phyloP scores from a whole-genome alignment of 2,888 invertebrate genomes.

The Venustoraphidia nigricollis region DNA sequence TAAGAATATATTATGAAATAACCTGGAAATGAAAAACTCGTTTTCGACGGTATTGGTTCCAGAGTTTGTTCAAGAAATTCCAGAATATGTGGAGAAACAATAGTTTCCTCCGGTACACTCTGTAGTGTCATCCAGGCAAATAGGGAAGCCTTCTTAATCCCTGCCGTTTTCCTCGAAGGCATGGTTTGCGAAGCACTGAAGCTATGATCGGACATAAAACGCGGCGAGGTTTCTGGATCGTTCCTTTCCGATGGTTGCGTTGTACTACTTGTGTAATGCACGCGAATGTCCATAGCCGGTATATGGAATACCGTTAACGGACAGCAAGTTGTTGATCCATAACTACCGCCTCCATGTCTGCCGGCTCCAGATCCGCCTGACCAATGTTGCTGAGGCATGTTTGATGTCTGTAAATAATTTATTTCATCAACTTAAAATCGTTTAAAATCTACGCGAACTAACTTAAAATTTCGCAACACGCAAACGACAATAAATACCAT shows the following conservation, averaged over 20 bases:
- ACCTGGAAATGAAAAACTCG: slow-evolving; percentile 18
- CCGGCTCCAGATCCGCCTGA: slow-evolving; percentile 15
- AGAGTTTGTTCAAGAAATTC: slow-evolving; percentile 95
- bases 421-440: no score
- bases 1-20: not conserved
- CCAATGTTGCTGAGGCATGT: not conserved
- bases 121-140: slow-evolving; percentile 94
- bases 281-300: slow-evolving; percentile 69
- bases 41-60: slow-evolving; percentile 73
- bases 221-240: no score
- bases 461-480: no score
- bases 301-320: slow-evolving; percentile 66
- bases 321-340: slow-evolving; percentile 9
- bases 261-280: slow-evolving; percentile 20
- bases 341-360: slow-evolving; percentile 16
- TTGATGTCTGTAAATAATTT: not conserved
- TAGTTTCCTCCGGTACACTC: slow-evolving; percentile 93
- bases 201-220: no score
- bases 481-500: no score
- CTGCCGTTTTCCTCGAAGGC: slow-evolving; percentile 19
- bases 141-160: slow-evolving; percentile 74
- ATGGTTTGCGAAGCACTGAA: no score
- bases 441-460: no score
- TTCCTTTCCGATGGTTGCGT: not conserved
- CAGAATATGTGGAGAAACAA: slow-evolving; percentile 91